phyloP scores from a whole-genome alignment of 2,797 vertebrate species.

The Acropternis orthonyx region DNA sequence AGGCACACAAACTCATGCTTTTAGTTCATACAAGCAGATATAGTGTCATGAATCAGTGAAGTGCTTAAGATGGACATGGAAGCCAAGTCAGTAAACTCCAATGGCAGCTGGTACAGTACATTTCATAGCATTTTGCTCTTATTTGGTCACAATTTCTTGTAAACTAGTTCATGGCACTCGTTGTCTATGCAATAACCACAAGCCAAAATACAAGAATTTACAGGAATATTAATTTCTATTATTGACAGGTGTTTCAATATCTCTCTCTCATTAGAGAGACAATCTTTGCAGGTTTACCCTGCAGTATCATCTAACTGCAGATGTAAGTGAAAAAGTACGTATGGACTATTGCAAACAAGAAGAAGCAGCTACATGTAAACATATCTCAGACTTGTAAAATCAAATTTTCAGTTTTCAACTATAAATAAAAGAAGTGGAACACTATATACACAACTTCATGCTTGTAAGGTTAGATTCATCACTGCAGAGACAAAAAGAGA shows the following conservation, averaged over 20 bases:
- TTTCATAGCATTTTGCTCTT: slow-evolving; percentile 71
- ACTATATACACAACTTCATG: slow-evolving; percentile 99
- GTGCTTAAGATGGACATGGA: slow-evolving; percentile 74
- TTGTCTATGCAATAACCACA: slow-evolving; percentile 78
- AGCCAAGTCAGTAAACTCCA: slow-evolving; percentile 74
- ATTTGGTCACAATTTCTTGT: slow-evolving; percentile 82
- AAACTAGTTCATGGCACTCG: slow-evolving; percentile 79
- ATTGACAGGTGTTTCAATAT: slow-evolving; percentile 7
- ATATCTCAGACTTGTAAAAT: slow-evolving; percentile 79
- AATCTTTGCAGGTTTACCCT: slow-evolving; percentile 58
- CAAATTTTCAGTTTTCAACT: slow-evolving; percentile 83
- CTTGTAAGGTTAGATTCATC: slow-evolving; percentile 93
- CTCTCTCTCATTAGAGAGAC: slow-evolving; percentile 39
- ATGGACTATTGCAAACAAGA: slow-evolving; percentile 79
- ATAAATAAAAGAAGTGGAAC: slow-evolving; percentile 94
- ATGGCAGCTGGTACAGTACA: slow-evolving; percentile 76
- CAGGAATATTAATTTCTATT: slow-evolving; percentile 64
- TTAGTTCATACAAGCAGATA: slow-evolving; percentile 80
- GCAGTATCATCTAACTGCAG: slow-evolving; percentile 66
- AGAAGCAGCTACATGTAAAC: slow-evolving; percentile 87
- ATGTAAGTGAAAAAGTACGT: slow-evolving; percentile 66
- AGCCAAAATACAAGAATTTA: slow-evolving; percentile 66
- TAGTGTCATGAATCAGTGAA: slow-evolving; percentile 64
- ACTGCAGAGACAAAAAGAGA: slow-evolving; percentile 89
- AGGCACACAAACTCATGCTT: slow-evolving; percentile 87